Conservation (phyloP, 2,113 vertebrate species). For the Piprites chloris region DNA sequence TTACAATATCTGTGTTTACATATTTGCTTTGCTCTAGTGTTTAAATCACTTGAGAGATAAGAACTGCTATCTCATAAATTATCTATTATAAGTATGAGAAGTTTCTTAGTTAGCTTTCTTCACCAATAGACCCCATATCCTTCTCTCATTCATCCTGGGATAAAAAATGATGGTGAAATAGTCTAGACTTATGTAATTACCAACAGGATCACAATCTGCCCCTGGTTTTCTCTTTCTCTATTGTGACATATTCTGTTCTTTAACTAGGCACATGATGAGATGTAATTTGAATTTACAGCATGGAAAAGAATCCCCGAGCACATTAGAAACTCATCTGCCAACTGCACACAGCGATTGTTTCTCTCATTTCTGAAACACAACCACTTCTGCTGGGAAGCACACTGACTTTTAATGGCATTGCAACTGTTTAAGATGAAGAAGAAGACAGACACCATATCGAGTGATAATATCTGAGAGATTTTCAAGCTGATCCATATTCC, state of each 20-base stretch:
- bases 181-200: constrained; percentile 3
- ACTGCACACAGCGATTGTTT: neutral
- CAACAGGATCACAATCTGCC: constrained; percentile 20
- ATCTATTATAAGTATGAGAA: neutral
- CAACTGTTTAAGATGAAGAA: neutral
- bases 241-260: constrained; percentile 42
- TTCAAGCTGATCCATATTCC: neutral
- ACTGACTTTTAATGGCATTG: constrained; percentile 6
- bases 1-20: neutral
- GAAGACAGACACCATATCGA: neutral
- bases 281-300: constrained; percentile 56
- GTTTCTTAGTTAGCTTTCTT: neutral
- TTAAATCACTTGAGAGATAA: neutral
- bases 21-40: neutral
- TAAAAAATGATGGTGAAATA: neutral
- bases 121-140: neutral
- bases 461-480: neutral
- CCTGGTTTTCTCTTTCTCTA: neutral
- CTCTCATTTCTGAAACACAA: constrained; percentile 35
- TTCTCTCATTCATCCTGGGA: neutral
- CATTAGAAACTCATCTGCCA: constrained; percentile 53
- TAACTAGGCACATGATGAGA: constrained; percentile 57
- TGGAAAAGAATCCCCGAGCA: constrained; percentile 37
- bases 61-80: neutral
- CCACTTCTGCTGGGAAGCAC: constrained; percentile 8